These are phyloP conservation scores for Rhodophaea formosa DNA, from an alignment of 2,888 invertebrate species.

Conservation along the genomic window DNA sequence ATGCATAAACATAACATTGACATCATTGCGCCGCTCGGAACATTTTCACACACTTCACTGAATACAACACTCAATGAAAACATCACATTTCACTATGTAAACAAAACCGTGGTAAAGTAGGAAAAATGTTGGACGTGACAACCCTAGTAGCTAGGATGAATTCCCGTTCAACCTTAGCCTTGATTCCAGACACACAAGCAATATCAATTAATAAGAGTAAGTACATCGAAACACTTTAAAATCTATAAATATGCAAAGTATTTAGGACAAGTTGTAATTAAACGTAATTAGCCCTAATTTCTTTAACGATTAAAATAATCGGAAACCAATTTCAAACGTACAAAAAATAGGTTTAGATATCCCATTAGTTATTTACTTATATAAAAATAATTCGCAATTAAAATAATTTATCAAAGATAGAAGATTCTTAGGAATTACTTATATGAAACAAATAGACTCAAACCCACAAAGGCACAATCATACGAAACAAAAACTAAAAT, in stretches of 20 bases:
- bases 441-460: background rate
- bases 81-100: background rate
- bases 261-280: background rate
- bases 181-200: background rate
- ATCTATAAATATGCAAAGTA: background rate
- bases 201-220: no score
- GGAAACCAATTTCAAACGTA: no score
- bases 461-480: background rate
- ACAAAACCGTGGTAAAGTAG: background rate
- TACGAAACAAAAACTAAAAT: background rate
- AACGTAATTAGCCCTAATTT: background rate
- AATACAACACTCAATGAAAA: background rate
- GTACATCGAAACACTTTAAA: background rate
- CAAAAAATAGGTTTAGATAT: no score
- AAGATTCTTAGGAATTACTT: no score
- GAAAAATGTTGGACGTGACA: background rate
- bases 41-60: background rate
- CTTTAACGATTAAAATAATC: background rate
- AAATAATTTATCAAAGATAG: no score
- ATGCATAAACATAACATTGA: background rate
- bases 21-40: background rate
- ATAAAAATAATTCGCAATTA: no score
- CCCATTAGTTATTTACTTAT: no score
- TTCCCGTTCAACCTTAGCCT: background rate
- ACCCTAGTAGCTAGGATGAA: background rate